phyloP scores from a whole-genome alignment of 1,140 invertebrate species.

The Eufriesea mexicana region DNA sequence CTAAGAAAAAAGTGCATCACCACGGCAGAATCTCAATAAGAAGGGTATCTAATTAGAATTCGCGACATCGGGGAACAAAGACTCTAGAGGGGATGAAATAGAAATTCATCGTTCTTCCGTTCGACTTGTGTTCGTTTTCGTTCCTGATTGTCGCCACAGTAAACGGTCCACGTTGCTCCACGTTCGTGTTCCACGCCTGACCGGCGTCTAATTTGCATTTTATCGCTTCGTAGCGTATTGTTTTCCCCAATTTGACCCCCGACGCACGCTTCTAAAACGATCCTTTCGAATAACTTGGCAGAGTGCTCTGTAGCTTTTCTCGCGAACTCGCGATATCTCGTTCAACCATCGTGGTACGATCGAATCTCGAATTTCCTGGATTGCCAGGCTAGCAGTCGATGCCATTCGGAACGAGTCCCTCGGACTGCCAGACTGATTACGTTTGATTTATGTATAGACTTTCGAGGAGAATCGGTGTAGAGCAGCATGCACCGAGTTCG shows the following conservation, averaged over 20 bases:
- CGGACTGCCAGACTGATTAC: neutral
- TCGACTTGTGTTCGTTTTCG: no score
- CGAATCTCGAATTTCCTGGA: neutral
- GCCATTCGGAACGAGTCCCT: neutral
- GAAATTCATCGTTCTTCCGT: neutral
- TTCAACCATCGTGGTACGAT: neutral
- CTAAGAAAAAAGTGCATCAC: neutral
- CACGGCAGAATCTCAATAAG: neutral
- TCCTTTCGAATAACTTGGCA: neutral
- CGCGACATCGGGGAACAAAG: neutral
- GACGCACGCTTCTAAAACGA: neutral
- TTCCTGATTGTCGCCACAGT: neutral
- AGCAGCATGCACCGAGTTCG: neutral
- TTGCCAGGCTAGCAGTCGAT: neutral
- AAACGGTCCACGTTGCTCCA: neutral
- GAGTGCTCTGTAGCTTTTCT: neutral
- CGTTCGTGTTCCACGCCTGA: neutral
- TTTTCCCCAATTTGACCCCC: neutral
- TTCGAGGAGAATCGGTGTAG: neutral
- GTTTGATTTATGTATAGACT: neutral
- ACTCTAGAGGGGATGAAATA: neutral
- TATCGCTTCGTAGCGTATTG: slow-evolving; percentile 15
- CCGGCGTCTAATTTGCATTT: slow-evolving; percentile 25
- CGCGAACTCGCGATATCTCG: neutral
- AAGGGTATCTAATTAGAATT: slow-evolving; percentile 13